These are phyloP conservation scores for Pyrocoelia pectoralis DNA, from an alignment of 2,888 invertebrate species.

Conservation along the genomic window DNA sequence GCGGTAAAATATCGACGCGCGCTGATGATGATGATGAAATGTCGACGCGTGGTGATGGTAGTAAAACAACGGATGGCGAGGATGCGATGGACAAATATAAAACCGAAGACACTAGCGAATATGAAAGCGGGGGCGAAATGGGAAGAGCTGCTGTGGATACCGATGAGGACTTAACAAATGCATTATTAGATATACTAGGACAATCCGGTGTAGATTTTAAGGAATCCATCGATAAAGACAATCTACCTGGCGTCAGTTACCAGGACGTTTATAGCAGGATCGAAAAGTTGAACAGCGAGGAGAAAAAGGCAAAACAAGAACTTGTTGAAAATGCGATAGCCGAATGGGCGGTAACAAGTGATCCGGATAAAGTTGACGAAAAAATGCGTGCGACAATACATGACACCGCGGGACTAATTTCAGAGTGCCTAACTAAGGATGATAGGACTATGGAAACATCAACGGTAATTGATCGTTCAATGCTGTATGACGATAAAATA, in stretches of 20 bases:
- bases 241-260: constrained; percentile 44
- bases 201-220: constrained; percentile 30
- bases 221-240: constrained; percentile 35
- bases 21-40: too few species aligned
- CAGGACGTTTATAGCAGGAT: constrained; percentile 45
- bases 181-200: constrained; percentile 45
- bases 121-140: too few species aligned
- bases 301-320: constrained; percentile 1
- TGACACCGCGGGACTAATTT: constrained; percentile 44
- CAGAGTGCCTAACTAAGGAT: constrained; percentile 39
- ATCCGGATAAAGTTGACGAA: constrained; percentile 47
- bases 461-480: too few species aligned
- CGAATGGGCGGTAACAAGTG: constrained; percentile 48
- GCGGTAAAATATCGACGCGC: too few species aligned
- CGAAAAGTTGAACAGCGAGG: constrained; percentile 37
- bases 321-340: constrained; percentile 46
- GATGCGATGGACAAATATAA: too few species aligned
- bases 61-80: too few species aligned
- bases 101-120: too few species aligned
- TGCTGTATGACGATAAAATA: too few species aligned
- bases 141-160: too few species aligned
- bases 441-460: too few species aligned
- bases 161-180: constrained; percentile 31
- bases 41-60: too few species aligned
- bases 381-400: constrained; percentile 47